Base-by-base conservation (phyloP, 2,888 invertebrate genomes). In the Drosophila fulvimacula region DNA sequence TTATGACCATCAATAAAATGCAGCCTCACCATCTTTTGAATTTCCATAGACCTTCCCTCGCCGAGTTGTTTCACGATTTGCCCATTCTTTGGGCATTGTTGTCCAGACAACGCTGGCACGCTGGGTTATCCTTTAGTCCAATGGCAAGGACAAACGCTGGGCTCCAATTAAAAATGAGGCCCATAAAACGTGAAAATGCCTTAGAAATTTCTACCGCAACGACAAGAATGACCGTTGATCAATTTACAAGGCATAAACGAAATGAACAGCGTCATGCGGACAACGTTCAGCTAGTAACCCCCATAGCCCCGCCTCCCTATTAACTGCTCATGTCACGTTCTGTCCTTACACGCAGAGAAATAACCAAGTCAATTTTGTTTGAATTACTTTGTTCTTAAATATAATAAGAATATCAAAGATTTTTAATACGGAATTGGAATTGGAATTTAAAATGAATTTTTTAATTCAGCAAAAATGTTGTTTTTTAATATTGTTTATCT, bases 161-260 rank as follows among this genome's bases (percentile, higher is more conserved):
- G 41, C 34, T 55, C 60, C 79, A 83, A 83, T 83, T 88, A 88
- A 88, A 83, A 86, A 73, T 70, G 57, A 42, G 15, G 27, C 36
- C 59, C 78, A 64, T 86, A 78, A 88, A 83, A 81, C 76, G 79
- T 73, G 79, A 21, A 73, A 80, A 81, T 68, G 71, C 53, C 63
- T 53, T 58, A 41, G 24, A 66, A 52, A 59, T 39, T 51, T 51
- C 19, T 30, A 51, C 41, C 19, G 51, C 61, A 57, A 39, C 48
- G 53, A 44, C 27, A 56, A 62, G 42, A 66, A 27, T 69, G 82
- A 64, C 70, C 88, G 82, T 85, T 65, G 72, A 80, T 73, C 77
- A 80, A 79, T 88, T 87, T 82, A 70, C 88, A 79, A 67, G 77
- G 62, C 88, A 65, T 68, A 69, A 73, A 67, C 66, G 67, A 77